phyloP scores from a whole-genome alignment of 2,113 vertebrate genomes.

The Burhinus oedicnemus region DNA sequence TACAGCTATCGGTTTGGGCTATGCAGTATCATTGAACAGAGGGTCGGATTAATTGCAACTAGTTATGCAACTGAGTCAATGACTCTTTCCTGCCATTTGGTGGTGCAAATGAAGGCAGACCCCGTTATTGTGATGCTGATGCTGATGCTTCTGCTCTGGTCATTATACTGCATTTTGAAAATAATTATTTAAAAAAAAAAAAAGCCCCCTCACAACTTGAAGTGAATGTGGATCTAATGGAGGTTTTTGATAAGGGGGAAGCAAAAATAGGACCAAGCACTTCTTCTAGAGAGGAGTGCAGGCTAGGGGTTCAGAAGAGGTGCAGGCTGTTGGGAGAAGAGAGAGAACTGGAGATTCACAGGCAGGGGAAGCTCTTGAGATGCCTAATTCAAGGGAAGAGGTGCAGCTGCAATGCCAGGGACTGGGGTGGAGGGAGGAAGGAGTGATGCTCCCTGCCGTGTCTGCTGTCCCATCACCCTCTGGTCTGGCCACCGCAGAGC shows the following conservation, averaged over 20 bases:
- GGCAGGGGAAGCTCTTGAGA: neutral
- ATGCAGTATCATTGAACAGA: neutral
- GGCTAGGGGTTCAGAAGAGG: neutral
- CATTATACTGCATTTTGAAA: neutral
- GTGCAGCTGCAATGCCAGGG: neutral
- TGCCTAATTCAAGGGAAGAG: neutral
- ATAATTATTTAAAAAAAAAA: neutral
- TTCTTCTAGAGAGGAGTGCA: neutral
- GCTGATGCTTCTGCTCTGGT: neutral
- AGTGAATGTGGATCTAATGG: neutral
- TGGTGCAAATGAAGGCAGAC: neutral
- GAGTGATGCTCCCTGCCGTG: neutral
- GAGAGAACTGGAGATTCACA: neutral
- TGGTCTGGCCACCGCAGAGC: neutral
- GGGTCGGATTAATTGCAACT: neutral
- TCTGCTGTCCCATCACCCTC: neutral
- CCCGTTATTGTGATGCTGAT: fast-evolving
- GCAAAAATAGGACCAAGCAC: neutral
- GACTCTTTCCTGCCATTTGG: neutral
- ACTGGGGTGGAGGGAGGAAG: neutral
- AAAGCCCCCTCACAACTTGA: neutral
- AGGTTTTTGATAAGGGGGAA: neutral
- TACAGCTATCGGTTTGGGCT: neutral
- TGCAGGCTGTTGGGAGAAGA: neutral
- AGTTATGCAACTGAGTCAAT: neutral